phyloP scores from a whole-genome alignment of 2,797 vertebrate species.

The Eulemur albifrons region DNA sequence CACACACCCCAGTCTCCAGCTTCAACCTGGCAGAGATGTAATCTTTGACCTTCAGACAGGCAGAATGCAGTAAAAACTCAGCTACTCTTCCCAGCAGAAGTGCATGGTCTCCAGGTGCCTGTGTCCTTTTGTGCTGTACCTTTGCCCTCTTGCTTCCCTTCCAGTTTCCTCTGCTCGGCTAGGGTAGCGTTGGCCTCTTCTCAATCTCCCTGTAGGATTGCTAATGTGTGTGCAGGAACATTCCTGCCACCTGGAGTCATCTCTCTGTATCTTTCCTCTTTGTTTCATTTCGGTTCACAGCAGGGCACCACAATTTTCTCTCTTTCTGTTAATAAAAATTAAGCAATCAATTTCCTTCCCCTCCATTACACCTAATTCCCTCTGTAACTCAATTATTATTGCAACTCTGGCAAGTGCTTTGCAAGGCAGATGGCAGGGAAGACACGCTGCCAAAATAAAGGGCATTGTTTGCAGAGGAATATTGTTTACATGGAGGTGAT shows the following conservation, averaged over 20 bases:
- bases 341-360: conserved; percentile 79
- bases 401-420: conserved; percentile 67
- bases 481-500: conserved; percentile 53
- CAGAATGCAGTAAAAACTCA: background rate
- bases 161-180: background rate
- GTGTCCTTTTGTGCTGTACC: background rate
- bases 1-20: background rate
- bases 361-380: conserved; percentile 76
- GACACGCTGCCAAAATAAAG: conserved; percentile 68
- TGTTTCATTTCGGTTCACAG: conserved; percentile 60
- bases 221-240: background rate
- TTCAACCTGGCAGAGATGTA: background rate
- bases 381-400: conserved; percentile 74
- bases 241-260: conserved; percentile 69
- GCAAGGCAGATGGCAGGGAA: conserved; percentile 71
- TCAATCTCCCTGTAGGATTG: background rate
- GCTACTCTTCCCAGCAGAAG: background rate
- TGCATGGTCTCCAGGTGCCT: background rate
- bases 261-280: conserved; percentile 43
- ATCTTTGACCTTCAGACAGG: background rate
- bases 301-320: conserved; percentile 47
- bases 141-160: background rate
- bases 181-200: background rate
- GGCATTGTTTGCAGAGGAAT: conserved; percentile 67
- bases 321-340: conserved; percentile 78